Percentiles rank a stretch among this genome's conserved stretches.
These are phyloP conservation scores for Sander lucioperca DNA, from an alignment of 2,113 vertebrate species.

Conservation along the genomic window DNA sequence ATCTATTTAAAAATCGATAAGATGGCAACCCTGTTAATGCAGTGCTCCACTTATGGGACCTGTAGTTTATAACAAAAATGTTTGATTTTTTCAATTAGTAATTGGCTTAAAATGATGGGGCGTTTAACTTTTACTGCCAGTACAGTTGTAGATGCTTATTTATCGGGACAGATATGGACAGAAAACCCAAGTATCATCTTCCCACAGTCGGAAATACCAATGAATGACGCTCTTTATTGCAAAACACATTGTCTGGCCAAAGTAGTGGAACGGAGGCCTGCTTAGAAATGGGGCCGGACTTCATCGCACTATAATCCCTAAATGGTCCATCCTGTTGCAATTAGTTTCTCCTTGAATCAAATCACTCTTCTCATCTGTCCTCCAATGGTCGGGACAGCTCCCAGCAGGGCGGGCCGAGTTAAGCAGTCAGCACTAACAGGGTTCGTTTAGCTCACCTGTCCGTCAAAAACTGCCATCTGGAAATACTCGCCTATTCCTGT, in stretches of 20 bases:
- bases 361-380: slow-evolving; percentile 34
- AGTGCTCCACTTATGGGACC: no score
- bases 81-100: neutral
- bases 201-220: neutral
- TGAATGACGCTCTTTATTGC: neutral
- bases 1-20: no score
- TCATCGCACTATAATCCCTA: neutral
- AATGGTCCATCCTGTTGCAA: neutral
- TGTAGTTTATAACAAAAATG: neutral
- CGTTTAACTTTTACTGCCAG: neutral
- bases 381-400: slow-evolving; percentile 39
- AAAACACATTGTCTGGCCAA: neutral
- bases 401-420: slow-evolving; percentile 19
- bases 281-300: neutral
- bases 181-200: neutral
- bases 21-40: no score
- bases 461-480: slow-evolving; percentile 62
- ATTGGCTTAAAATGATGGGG: neutral
- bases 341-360: slow-evolving; percentile 42
- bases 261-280: neutral
- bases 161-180: neutral
- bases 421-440: slow-evolving; percentile 43
- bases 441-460: slow-evolving; percentile 67
- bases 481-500: slow-evolving; percentile 36
- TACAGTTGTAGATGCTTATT: neutral